phyloP scores from a whole-genome alignment of 2,888 invertebrate species.

The Sericinus montela region DNA sequence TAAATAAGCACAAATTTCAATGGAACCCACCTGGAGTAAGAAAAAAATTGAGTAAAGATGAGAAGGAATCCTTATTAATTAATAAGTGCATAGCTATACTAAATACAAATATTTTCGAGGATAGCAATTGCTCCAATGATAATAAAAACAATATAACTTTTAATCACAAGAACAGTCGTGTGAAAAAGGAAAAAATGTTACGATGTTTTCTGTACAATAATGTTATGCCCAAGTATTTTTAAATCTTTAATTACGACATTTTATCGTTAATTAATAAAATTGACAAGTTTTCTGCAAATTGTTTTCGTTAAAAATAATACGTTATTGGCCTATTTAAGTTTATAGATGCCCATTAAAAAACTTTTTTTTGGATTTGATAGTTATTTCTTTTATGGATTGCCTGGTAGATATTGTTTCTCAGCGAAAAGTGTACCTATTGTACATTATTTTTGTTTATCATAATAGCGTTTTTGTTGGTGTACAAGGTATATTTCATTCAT shows the following conservation, averaged over 20 bases:
- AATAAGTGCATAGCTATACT: conserved; percentile 45
- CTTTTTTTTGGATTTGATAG: too few species aligned
- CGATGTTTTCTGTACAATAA: conserved; percentile 35
- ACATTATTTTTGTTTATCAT: too few species aligned
- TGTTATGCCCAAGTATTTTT: conserved; percentile 23
- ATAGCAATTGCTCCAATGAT: conserved; percentile 1
- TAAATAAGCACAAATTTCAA: conserved; percentile 37
- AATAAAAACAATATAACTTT: conserved; percentile 5
- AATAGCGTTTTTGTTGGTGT: too few species aligned
- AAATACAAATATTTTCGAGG: conserved; percentile 28
- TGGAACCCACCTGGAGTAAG: conserved; percentile 37
- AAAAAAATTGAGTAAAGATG: conserved; percentile 32
- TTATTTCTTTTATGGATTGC: too few species aligned
- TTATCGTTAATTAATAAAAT: too few species aligned
- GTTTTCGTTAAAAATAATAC: too few species aligned
- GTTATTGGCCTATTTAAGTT: too few species aligned
- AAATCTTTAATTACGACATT: neutral
- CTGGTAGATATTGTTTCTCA: too few species aligned
- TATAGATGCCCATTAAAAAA: too few species aligned
- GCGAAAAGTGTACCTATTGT: too few species aligned
- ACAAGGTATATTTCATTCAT: too few species aligned
- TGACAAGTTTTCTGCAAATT: too few species aligned
- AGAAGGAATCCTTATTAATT: conserved; percentile 41
- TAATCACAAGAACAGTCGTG: neutral
- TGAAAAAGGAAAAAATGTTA: conserved; percentile 29